Percentiles rank a stretch among this genome's conserved stretches.
phyloP scores from a whole-genome alignment of 1,140 invertebrate species.

The fruit fly (Drosophila melanogaster) region Release_6_plus_ISO1_MT NC_004354.4:5626001-5626500 shows the following conservation, averaged over 20 bases:
- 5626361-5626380: conserved; percentile 82
- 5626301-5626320: conserved; percentile 42
- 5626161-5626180: conserved; percentile 22
- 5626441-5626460: conserved; percentile 72
- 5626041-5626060: conserved; percentile 4
- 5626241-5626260: conserved; percentile 16
- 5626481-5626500: conserved; percentile 5
- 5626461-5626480: conserved; percentile 70
- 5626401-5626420: conserved; percentile 51
- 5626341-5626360: conserved; percentile 76
- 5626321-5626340: conserved; percentile 80
- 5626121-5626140: conserved; percentile 4
- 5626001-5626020: conserved; percentile 68
- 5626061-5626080: conserved; percentile 59
- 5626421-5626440: conserved; percentile 76
- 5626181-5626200: conserved; percentile 35
- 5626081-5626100: conserved; percentile 70
- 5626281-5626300: conserved; percentile 15
- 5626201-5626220: conserved; percentile 52
- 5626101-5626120: conserved; percentile 54
- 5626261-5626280: not conserved
- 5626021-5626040: conserved; percentile 47
- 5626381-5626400: conserved; percentile 56
- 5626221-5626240: conserved; percentile 17
- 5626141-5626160: not conserved